Percentiles rank a stretch among this genome's conserved stretches.
phyloP scores from a whole-genome alignment of 2,797 vertebrate species.

The Ctenosaura bakeri region DNA sequence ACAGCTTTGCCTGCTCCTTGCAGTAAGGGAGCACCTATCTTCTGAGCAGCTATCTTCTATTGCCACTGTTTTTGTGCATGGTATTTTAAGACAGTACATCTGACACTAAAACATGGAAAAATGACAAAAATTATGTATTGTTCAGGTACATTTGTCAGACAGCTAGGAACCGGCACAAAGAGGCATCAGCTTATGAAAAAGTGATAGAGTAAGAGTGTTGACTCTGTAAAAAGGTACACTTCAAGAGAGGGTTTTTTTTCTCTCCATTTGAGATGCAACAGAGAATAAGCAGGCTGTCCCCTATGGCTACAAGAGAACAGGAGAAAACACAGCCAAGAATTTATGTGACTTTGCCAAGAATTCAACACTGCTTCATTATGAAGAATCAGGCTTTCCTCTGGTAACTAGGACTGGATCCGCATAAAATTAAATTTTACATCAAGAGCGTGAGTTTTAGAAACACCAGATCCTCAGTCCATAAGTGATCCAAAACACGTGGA shows the following conservation, averaged over 20 bases:
- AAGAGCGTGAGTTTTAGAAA: constrained; percentile 44
- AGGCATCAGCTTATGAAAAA: neutral
- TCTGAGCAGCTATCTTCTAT: neutral
- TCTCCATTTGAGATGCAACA: constrained; percentile 48
- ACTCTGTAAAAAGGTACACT: neutral
- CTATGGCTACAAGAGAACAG: constrained; percentile 67
- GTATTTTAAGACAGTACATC: neutral
- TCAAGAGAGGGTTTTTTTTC: constrained; percentile 9
- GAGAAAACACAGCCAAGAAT: constrained; percentile 64
- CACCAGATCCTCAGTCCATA: constrained; percentile 36
- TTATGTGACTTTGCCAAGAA: constrained; percentile 62
- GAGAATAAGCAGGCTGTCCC: constrained; percentile 64
- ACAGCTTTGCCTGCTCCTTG: neutral
- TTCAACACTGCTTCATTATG: constrained; percentile 55
- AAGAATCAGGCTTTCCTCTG: constrained; percentile 51
- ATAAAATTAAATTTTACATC: constrained; percentile 45
- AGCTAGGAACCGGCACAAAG: neutral
- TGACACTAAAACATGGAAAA: neutral
- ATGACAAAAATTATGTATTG: constrained; percentile 4
- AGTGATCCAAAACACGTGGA: neutral
- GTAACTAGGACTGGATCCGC: constrained; percentile 57
- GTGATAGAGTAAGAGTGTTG: neutral
- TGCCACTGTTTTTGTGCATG: neutral
- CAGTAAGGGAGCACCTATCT: neutral
- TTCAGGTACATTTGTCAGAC: neutral